Percentiles rank a stretch among this genome's conserved stretches.
Conservation (phyloP, 1,140 invertebrate genomes). For the Heterodera carotae region DNA sequence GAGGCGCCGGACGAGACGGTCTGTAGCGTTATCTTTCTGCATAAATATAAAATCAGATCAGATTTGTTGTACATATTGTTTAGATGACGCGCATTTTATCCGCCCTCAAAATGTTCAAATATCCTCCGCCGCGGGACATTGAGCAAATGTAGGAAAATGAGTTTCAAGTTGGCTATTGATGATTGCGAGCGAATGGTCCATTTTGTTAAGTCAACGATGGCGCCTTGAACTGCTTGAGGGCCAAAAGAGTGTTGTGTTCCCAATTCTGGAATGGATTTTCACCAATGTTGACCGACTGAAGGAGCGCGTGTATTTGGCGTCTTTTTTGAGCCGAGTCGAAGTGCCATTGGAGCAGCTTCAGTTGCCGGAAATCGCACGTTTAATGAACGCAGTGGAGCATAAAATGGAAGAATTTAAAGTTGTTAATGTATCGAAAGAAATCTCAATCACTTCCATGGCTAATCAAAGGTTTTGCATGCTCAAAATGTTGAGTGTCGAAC, state of each 20-base stretch:
- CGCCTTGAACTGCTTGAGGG: constrained; percentile 55
- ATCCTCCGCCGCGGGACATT: constrained; percentile 53
- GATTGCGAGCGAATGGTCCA: not conserved
- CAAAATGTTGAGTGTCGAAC: constrained; percentile 46
- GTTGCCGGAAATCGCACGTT: constrained; percentile 40
- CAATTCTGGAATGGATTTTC: constrained; percentile 58
- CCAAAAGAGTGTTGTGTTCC: constrained; percentile 51
- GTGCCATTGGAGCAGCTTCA: constrained; percentile 48
- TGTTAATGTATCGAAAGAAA: not conserved
- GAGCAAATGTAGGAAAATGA: constrained; percentile 50
- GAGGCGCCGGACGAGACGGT: constrained; percentile 55
- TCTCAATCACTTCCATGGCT: not conserved
- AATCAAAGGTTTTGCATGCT: constrained; percentile 40
- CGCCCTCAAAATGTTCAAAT: constrained; percentile 50
- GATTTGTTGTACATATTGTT: no score
- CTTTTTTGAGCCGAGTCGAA: constrained; percentile 52
- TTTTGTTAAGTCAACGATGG: constrained; percentile 45
- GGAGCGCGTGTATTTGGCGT: constrained; percentile 48
- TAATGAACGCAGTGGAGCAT: constrained; percentile 39
- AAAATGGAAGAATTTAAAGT: constrained; percentile 61
- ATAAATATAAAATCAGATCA: no score
- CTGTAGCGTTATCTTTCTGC: not conserved
- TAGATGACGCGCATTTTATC: constrained; percentile 44
- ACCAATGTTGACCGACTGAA: constrained; percentile 54
- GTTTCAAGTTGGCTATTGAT: constrained; percentile 5